A percentile compares a stretch with the other conserved stretches of the same genome.
These are phyloP conservation scores for Hydrochoerus hydrochaeris DNA, from an alignment of 2,113 vertebrate genomes.

Conservation along the genomic window DNA sequence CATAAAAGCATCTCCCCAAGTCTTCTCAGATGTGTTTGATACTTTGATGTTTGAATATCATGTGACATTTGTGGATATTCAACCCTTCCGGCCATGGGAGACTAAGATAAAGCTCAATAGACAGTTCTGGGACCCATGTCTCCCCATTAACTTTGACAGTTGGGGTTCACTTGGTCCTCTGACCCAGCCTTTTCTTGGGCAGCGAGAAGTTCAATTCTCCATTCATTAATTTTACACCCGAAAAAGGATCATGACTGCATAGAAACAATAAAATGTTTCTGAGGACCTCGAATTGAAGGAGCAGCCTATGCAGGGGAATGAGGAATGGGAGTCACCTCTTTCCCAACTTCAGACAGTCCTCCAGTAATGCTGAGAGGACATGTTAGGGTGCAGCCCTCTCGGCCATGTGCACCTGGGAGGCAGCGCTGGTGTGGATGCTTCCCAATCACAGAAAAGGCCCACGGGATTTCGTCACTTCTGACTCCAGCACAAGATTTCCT, in stretches of 20 bases:
- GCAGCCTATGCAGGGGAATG: neutral
- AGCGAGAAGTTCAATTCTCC: neutral
- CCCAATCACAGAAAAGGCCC: neutral
- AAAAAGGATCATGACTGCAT: neutral
- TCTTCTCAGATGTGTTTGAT: neutral
- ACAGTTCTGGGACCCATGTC: neutral
- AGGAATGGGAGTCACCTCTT: neutral
- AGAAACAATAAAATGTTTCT: neutral
- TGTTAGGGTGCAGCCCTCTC: constrained; percentile 49
- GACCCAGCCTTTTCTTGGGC: neutral
- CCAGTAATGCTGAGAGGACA: neutral
- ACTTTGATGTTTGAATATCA: neutral
- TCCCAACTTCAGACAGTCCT: constrained; percentile 43
- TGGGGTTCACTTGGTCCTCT: too few relatives aligned
- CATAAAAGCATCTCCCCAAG: neutral
- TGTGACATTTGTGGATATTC: neutral
- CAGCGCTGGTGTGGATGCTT: neutral
- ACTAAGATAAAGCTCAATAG: neutral
- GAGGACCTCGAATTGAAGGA: constrained; percentile 18
- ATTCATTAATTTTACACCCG: neutral
- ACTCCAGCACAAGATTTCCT: neutral
- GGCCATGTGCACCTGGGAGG: neutral
- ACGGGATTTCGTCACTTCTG: neutral
- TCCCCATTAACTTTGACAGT: neutral
- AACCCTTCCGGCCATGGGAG: neutral